Evolutionary conservation across 1,140 invertebrate genomes (phyloP), one percentile per base, ranked within the genome.

Genomic region (Zaprionus davidi): DNA sequence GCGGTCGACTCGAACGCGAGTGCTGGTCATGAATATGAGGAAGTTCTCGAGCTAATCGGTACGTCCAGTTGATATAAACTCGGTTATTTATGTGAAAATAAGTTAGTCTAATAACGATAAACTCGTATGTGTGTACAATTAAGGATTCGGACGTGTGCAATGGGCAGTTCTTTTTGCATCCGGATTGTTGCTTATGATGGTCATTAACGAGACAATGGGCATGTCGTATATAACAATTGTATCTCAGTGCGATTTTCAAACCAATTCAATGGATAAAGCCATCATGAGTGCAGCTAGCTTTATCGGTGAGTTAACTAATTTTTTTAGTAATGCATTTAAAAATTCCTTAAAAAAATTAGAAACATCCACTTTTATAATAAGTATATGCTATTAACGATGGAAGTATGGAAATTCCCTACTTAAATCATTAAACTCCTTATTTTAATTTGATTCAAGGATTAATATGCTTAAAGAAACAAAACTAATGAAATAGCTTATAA

Each of bases 241-340:
- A 7, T 88, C 93, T 4, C 90, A 93, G 68, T 93, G 93, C 60
- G 93, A 93, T 70, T 91, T 94, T 22, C 57, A 80, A 55, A 81
- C 91, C 13, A 91, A 77, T 22, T 92, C 92, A 20, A 57, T 84
- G 79, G 71, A 93, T 82, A 92, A 93, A 78, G 71, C 88, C 64
- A 56, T 91, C 57, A 81, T 92, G 88, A 81, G 91, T 83, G 78
- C 91, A 22, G 76, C 91, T 24, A 83, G 87, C 63, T 93, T 93
- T 71, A 65, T 86, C 2, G 92, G 92, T 93, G 68, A 84, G 78
- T 77, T 36, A 24, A 12, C 9, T 1, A 7, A n/a, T n/a, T 55
- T 2, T 2, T 24, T 5, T 20, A 26, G 12, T 12, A 12, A 1
- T 22, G 17, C n/a, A 13, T n/a, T 26, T 17, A 31, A n/a, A 11